These are phyloP conservation scores for Fratercula arctica DNA, from an alignment of 2,797 vertebrate genomes.

Conservation along the genomic window DNA sequence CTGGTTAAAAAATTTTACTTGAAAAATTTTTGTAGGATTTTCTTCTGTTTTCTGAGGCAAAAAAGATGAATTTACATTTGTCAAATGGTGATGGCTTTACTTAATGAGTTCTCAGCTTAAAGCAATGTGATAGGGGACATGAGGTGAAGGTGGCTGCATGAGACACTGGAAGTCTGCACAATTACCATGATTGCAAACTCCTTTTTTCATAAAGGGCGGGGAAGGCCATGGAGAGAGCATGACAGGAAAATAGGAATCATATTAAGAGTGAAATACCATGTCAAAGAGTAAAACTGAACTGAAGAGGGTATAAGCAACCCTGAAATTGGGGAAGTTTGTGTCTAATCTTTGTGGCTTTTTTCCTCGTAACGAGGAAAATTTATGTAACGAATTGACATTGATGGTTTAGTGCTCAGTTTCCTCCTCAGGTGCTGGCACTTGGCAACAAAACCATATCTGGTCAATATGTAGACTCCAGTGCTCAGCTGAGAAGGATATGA, in stretches of 20 bases:
- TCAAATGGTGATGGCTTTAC: not conserved
- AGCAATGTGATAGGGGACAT: not conserved
- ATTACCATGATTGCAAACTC: not conserved
- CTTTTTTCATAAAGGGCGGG: not conserved
- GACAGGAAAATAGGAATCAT: not conserved
- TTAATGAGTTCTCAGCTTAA: not conserved
- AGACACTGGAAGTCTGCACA: not conserved
- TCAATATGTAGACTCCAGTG: not conserved
- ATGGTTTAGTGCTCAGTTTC: not conserved
- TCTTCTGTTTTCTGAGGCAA: not conserved
- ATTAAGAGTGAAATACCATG: not conserved
- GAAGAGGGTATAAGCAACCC: not conserved
- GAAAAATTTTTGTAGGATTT: not conserved
- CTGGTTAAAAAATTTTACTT: not conserved
- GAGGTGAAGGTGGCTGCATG: not conserved
- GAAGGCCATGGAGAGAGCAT: not conserved
- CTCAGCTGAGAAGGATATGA: not conserved
- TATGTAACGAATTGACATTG: not conserved
- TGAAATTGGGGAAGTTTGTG: not conserved
- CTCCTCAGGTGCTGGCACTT: not conserved
- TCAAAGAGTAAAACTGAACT: not conserved
- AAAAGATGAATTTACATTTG: not conserved
- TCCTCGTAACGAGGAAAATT: not conserved
- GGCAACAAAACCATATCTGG: not conserved
- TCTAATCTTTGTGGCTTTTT: not conserved